A percentile compares a stretch with the other conserved stretches of the same genome.
phyloP scores from a whole-genome alignment of 2,888 invertebrate species.

The Choristoneura rosaceana region DNA sequence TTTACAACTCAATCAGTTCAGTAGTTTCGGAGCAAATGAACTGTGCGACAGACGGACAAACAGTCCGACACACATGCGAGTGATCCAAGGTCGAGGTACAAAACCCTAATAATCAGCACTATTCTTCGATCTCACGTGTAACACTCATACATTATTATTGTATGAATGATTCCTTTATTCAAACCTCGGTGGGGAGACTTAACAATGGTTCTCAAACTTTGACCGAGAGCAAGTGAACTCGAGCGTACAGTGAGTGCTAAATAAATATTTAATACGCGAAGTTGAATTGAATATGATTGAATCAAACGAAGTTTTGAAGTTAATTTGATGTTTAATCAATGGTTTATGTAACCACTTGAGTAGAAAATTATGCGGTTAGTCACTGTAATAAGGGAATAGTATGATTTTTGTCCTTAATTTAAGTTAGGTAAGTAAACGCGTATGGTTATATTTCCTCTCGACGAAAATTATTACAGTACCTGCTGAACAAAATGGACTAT shows the following conservation, averaged over 20 bases:
- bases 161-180: constrained; percentile 37
- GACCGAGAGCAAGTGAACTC: constrained; percentile 27
- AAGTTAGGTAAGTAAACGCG: too few species aligned
- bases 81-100: neutral
- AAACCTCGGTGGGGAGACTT: constrained; percentile 31
- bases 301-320: constrained; percentile 29
- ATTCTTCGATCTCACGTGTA: constrained; percentile 24
- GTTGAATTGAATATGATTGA: constrained; percentile 33
- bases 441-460: too few species aligned
- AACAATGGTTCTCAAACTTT: constrained; percentile 41
- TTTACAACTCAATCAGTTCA: too few species aligned
- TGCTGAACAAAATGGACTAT: too few species aligned
- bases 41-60: too few species aligned
- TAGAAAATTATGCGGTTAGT: neutral
- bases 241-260: constrained; percentile 31
- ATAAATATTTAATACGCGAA: constrained; percentile 39
- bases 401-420: too few species aligned
- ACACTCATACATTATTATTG: constrained; percentile 22
- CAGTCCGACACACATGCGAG: too few species aligned
- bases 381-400: neutral
- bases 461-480: too few species aligned
- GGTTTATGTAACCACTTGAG: constrained; percentile 8
- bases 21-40: too few species aligned
- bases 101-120: constrained; percentile 3
- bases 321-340: constrained; percentile 28